phyloP scores from a whole-genome alignment of 2,888 invertebrate genomes.

The Drosophila borealis region DNA sequence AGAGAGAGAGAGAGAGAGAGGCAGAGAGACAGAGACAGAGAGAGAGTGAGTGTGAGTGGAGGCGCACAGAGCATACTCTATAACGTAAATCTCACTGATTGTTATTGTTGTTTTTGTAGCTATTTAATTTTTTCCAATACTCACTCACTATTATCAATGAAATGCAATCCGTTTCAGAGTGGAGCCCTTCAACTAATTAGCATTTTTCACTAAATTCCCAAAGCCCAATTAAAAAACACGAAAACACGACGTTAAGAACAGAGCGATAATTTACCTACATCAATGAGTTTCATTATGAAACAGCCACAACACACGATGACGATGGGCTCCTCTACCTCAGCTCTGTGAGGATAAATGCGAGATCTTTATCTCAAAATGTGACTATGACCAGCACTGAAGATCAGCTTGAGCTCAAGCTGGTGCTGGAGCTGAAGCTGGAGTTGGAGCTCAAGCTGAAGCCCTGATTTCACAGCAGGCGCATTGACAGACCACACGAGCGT shows the following conservation, averaged over 20 bases:
- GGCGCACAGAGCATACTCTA: conserved; percentile 16
- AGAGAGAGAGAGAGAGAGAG: not conserved
- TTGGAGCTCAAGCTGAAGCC: conserved; percentile 52
- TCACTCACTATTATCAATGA: conserved; percentile 72
- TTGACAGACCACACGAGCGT: conserved; percentile 69
- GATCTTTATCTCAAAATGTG: conserved; percentile 77
- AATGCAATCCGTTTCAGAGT: conserved; percentile 67
- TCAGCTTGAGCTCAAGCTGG: conserved; percentile 13
- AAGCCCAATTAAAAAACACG: conserved; percentile 84
- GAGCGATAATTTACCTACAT: conserved; percentile 84
- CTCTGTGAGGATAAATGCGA: conserved; percentile 35
- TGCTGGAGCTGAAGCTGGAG: conserved; percentile 3
- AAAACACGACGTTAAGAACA: conserved; percentile 81
- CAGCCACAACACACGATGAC: conserved; percentile 48
- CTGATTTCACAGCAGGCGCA: conserved; percentile 79
- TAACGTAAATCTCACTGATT: conserved; percentile 62
- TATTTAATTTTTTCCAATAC: conserved; percentile 47
- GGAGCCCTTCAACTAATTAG: conserved; percentile 81
- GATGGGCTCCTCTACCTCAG: conserved; percentile 19
- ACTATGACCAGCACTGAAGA: conserved; percentile 50
- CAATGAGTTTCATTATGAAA: conserved; percentile 82
- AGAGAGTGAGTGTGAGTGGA: not conserved
- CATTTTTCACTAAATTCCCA: conserved; percentile 84
- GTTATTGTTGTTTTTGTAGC: conserved; percentile 26
- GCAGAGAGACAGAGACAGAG: not conserved